Percentiles rank a stretch among this genome's conserved stretches.
These are phyloP conservation scores for Gerris lacustris DNA, from an alignment of 2,888 invertebrate species.

Conservation along the genomic window DNA sequence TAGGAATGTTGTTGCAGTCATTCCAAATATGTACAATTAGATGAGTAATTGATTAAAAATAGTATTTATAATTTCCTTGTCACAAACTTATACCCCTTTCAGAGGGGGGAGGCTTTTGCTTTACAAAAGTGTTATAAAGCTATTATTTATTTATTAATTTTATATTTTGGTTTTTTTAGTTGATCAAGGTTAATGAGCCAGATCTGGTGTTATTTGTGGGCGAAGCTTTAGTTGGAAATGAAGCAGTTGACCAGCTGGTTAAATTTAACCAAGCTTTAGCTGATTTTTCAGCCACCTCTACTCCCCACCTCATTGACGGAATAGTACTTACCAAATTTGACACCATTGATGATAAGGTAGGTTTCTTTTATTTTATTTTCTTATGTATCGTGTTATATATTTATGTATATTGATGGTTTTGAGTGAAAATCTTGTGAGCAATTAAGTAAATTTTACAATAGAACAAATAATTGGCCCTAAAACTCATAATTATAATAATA, in stretches of 20 bases:
- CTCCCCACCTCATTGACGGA: constrained; percentile 91
- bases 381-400: not conserved
- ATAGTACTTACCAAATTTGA: constrained; percentile 99
- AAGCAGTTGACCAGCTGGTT: constrained; percentile 96
- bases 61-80: too few relatives aligned
- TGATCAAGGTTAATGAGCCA: constrained; percentile 94
- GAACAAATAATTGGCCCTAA: too few relatives aligned
- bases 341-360: constrained; percentile 92
- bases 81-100: too few relatives aligned
- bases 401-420: too few relatives aligned
- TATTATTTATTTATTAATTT: not conserved
- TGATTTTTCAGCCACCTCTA: constrained; percentile 65
- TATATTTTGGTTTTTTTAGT: constrained; percentile 36
- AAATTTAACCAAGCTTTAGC: constrained; percentile 98
- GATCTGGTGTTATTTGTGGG: constrained; percentile 98
- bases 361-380: constrained; percentile 31
- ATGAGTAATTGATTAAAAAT: too few relatives aligned
- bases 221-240: constrained; percentile 98
- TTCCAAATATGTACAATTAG: too few relatives aligned
- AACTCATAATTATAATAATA: too few relatives aligned
- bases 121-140: not conserved
- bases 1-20: too few relatives aligned
- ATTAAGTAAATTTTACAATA: too few relatives aligned
- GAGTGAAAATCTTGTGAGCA: too few relatives aligned
- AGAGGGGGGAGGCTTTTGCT: too few relatives aligned